phyloP scores from a whole-genome alignment of 1,140 invertebrate genomes.

The Drosophila athabasca region DNA sequence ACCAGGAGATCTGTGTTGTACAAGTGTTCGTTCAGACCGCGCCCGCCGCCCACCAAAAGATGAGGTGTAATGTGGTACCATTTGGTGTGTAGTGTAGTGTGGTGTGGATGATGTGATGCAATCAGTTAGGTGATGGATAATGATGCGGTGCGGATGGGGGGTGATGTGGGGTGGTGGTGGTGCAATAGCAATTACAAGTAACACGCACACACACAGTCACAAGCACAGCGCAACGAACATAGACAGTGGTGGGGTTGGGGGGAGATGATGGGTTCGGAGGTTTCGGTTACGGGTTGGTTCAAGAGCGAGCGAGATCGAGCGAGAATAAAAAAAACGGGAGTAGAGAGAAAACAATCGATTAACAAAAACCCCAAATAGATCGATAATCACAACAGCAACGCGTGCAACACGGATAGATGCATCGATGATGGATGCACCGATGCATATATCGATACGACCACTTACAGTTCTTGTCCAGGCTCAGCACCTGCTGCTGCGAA shows the following conservation, averaged over 20 bases:
- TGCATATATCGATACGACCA: slow-evolving; percentile 31
- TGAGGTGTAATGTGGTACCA: slow-evolving; percentile 17
- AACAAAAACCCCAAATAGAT: slow-evolving; percentile 58
- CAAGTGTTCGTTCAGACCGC: slow-evolving; percentile 41
- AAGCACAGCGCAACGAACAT: slow-evolving; percentile 12
- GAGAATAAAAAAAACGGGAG: slow-evolving; percentile 63
- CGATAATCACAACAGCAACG: slow-evolving; percentile 64
- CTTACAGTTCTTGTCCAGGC: slow-evolving; percentile 83
- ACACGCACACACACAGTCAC: slow-evolving; percentile 50
- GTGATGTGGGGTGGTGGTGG: slow-evolving; percentile 14
- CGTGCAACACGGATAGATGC: slow-evolving; percentile 65
- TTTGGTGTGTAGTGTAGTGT: background rate
- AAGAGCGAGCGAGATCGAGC: slow-evolving; percentile 62
- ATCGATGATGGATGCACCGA: slow-evolving; percentile 23
- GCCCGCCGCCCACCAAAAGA: slow-evolving; percentile 53
- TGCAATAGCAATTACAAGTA: slow-evolving; percentile 44
- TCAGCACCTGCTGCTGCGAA: slow-evolving; percentile 78
- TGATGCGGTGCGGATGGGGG: slow-evolving; percentile 10
- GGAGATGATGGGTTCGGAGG: slow-evolving; percentile 23
- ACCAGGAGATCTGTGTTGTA: slow-evolving; percentile 73
- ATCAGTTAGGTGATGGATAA: slow-evolving; percentile 2
- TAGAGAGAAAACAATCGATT: slow-evolving; percentile 75
- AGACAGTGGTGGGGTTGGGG: slow-evolving; percentile 24
- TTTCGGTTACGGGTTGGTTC: slow-evolving; percentile 37
- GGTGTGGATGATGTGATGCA: background rate